Base-by-base conservation (phyloP, 1,140 invertebrate species). In the Atta cephalotes region DNA sequence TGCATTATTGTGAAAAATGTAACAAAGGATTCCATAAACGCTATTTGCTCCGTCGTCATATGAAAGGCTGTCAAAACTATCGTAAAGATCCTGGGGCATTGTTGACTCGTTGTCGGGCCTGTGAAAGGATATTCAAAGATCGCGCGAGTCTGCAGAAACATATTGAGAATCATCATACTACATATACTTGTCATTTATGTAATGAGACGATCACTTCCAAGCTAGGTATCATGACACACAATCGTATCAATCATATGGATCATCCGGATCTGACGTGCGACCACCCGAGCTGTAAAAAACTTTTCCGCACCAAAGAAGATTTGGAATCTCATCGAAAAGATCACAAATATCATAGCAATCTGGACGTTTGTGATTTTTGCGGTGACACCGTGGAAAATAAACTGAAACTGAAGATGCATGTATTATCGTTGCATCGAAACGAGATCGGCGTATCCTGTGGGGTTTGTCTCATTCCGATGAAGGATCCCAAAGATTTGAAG, bases 361-460 rank as follows among this genome's bases (percentile, higher is more conserved):
- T 95, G 0, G 95, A 96, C 71, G 95, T 96, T n/a, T 97, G 96
- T 84, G 96, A 96, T 77, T 96, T 96, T 84, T 97, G 96, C 85
- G 96, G 96, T 4, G 96, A 97, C 88, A 95, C 96, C 0, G 94
- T 96, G 1, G 95, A 96, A 10, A 96, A 96, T 84, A 96, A 96
- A 87, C 91, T 96, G 1, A 96, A 96, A 87, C 87, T 97, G 1
- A 96, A 96, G 84, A 96, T 96, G 95, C 96, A 97, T 82, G 95
- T 97, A 4, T 87, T 96, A 63, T 95, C 95, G 7, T 88, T 96
- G 53, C 96, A 96, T 82, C 91, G 96, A 18, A 96, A 96, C 85
- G 96, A 96, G 62, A 95, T 96, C 18, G 96, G 96, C 1, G 95
- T 96, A 14, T 96, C 96, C 14, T 97, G 96, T 63, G 96, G 96